Evolutionary conservation across 2,113 vertebrate species (phyloP), one percentile per base, ranked within the genome.

Genomic region (Odobenus rosmarus): DNA sequence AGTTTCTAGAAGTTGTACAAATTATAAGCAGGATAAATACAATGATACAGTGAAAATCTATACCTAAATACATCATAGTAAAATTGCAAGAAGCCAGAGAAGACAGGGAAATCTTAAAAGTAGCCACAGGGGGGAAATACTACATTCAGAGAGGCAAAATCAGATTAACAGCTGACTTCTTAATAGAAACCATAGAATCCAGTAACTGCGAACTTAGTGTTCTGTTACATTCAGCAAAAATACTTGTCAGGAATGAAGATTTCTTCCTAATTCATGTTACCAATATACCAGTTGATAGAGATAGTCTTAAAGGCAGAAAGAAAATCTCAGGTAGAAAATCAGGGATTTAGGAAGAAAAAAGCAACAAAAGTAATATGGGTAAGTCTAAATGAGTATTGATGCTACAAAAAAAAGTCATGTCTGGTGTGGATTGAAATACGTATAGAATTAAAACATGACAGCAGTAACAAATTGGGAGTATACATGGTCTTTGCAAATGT

Each of bases 221-320:
- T 95, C 24, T 90, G 51, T 87, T 76, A 55, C 0, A 49, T 80
- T 77, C 36, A 77, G 69, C 81, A 79, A 62, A 87, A 87, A 15
- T 88, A 59, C n/a, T 91, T 90, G n/a, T 36, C 10, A 62, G 36
- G 53, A 88, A 71, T 95, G 42, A 95, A 90, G 23, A 61, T 57
- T 77, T 71, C 69, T 21, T 84, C 49, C 33, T 87, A 46, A 42
- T 80, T 95, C 77, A 39, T 89, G 64, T 89, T 94, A 82, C 14
- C 84, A 74, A 0, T 72, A 46, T 93, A 36, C 59, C 67, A 81
- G 16, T 18, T 28, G n/a, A 95, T 90, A 61, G 42, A 49, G 87
- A 36, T 88, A 57, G 2, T 46, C 46, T 46, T 49, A 77, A 82
- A 57, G 16, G 36, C 33, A 67, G 62, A 67, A 67, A 94, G 53